A percentile compares a stretch with the other conserved stretches of the same genome.
These are phyloP conservation scores for Diplogasteroides magnus DNA, from an alignment of 1,140 invertebrate genomes.

Conservation along the genomic window DNA sequence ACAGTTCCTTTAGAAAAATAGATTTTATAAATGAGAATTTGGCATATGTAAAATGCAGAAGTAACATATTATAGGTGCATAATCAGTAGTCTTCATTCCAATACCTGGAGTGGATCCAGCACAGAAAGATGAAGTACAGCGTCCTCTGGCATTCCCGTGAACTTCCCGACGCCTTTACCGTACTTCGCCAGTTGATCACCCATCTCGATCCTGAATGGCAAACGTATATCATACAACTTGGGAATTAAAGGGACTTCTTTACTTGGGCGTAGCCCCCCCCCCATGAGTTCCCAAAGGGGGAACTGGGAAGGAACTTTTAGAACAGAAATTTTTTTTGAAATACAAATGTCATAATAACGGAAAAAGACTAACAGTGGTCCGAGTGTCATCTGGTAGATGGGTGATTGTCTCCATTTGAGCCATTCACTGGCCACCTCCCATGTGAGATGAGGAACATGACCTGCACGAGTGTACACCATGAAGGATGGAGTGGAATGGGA, in stretches of 20 bases:
- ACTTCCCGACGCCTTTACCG: constrained; percentile 20
- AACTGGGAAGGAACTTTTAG: too few relatives aligned
- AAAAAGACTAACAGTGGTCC: constrained; percentile 19
- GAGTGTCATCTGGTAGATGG: constrained; percentile 29
- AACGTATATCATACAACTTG: too few relatives aligned
- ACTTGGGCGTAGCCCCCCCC: too few relatives aligned
- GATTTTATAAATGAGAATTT: not conserved
- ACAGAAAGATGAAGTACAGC: constrained; percentile 6
- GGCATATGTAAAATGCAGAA: too few relatives aligned
- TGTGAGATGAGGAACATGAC: constrained; percentile 35
- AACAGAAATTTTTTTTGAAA: too few relatives aligned
- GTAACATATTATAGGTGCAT: too few relatives aligned
- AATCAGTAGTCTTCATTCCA: too few relatives aligned
- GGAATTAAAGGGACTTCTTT: not conserved
- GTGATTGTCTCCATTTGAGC: constrained; percentile 18
- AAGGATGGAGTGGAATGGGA: constrained; percentile 26
- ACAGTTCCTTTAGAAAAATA: constrained; percentile 5
- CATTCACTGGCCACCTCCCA: constrained; percentile 27
- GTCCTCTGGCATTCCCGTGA: constrained; percentile 26
- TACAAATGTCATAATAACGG: constrained; percentile 6
- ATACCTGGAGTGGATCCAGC: constrained; percentile 11
- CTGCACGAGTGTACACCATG: constrained; percentile 30
- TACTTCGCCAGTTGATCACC: constrained; percentile 21
- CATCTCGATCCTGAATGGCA: constrained; percentile 15
- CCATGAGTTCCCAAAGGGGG: too few relatives aligned